These are phyloP conservation scores for Meandrina meandrites DNA, from an alignment of 92 coral and sea anemone species.

Conservation along the genomic window DNA sequence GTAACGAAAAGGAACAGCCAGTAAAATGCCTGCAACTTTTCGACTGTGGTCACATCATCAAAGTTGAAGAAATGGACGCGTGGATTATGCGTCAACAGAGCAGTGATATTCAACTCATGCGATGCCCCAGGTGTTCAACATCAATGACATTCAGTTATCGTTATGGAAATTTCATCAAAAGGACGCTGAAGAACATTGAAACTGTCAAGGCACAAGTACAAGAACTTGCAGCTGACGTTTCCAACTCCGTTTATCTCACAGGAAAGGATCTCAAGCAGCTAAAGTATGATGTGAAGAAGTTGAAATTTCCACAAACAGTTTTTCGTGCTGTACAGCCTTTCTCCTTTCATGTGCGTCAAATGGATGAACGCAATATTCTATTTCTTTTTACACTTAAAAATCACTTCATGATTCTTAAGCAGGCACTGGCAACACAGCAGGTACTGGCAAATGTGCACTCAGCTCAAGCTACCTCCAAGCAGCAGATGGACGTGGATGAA, in stretches of 20 bases:
- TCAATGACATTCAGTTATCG: constrained; percentile 56
- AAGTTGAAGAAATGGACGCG: constrained; percentile 59
- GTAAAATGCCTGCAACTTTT: constrained; percentile 58
- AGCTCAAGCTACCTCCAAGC: neutral
- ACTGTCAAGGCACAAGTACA: constrained; percentile 14
- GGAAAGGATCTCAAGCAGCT: neutral
- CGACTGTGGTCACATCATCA: constrained; percentile 71
- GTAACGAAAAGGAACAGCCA: constrained; percentile 18
- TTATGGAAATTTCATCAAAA: constrained; percentile 58
- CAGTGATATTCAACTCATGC: constrained; percentile 39
- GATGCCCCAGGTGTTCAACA: constrained; percentile 57
- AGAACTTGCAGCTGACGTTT: constrained; percentile 1
- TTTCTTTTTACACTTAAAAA: constrained; percentile 1
- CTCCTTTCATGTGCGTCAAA: neutral
- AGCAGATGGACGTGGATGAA: neutral
- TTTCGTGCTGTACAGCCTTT: neutral
- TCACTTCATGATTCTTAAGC: neutral
- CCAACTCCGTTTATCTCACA: neutral
- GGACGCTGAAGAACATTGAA: constrained; percentile 45
- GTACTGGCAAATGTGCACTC: neutral
- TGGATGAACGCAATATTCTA: neutral
- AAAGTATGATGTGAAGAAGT: neutral
- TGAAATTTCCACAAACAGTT: constrained; percentile 10
- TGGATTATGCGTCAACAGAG: constrained; percentile 47
- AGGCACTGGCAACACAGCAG: neutral